Evolutionary conservation across 1,140 invertebrate species (phyloP).

Genomic region (Luehdorfia chinensis): DNA sequence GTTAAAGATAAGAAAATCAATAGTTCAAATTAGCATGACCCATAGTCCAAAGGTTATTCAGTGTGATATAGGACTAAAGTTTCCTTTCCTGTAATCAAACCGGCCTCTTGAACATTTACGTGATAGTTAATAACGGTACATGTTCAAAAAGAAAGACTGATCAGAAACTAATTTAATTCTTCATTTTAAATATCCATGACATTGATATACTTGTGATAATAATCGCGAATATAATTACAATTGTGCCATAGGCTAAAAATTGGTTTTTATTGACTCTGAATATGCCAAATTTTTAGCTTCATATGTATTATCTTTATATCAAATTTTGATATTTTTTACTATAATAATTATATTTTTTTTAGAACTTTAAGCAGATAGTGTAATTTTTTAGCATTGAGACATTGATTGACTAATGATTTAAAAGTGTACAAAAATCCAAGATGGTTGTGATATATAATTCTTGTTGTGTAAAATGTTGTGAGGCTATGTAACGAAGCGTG

Average conservation of each 20-base stretch:
- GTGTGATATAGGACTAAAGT: neutral
- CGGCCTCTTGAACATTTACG: neutral
- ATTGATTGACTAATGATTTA: slow-evolving; percentile 2
- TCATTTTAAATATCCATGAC: slow-evolving; percentile 30
- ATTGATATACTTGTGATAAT: slow-evolving; percentile 20
- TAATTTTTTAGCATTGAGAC: slow-evolving; percentile 8
- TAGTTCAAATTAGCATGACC: slow-evolving; percentile 4
- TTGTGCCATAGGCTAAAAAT: slow-evolving; percentile 57
- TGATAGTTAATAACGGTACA: neutral
- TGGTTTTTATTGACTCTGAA: slow-evolving; percentile 1
- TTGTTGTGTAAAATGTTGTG: slow-evolving; percentile 17
- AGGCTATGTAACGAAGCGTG: slow-evolving; percentile 28
- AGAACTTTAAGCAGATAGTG: neutral
- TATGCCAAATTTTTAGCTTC: slow-evolving; percentile 4
- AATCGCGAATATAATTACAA: slow-evolving; percentile 6
- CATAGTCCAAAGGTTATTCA: neutral
- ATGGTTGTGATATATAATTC: slow-evolving; percentile 13
- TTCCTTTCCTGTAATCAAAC: neutral
- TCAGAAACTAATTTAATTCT: slow-evolving; percentile 42
- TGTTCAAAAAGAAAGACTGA: slow-evolving; percentile 52
- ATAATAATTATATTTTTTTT: slow-evolving; percentile 8
- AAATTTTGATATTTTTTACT: slow-evolving; percentile 5
- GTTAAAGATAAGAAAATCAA: neutral
- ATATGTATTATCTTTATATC: slow-evolving; percentile 7
- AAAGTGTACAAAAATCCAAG: slow-evolving; percentile 9